phyloP scores from a whole-genome alignment of 2,888 invertebrate species.

The Cybosia mesomella region DNA sequence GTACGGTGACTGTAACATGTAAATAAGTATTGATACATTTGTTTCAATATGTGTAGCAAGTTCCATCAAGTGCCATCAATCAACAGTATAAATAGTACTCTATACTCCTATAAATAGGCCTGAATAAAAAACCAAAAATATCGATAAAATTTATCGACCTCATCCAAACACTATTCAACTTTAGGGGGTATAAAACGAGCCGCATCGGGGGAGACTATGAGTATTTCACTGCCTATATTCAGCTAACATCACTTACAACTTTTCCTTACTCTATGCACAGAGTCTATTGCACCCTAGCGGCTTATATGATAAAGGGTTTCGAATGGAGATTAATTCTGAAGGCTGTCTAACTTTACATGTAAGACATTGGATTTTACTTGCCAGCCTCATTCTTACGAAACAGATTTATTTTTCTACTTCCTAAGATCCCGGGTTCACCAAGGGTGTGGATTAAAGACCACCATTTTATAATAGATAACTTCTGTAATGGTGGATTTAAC shows the following conservation, averaged over 20 bases:
- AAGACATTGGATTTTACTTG: slow-evolving; percentile 16
- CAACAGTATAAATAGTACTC: too few species aligned
- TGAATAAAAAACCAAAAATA: neutral
- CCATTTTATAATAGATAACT: too few species aligned
- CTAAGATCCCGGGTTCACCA: neutral
- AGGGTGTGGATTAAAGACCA: too few species aligned
- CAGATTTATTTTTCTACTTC: neutral
- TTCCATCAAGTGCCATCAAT: too few species aligned
- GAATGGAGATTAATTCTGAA: slow-evolving; percentile 38
- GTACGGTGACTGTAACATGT: too few species aligned
- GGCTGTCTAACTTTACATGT: slow-evolving; percentile 27
- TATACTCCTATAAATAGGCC: neutral
- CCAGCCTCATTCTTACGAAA: slow-evolving; percentile 1
- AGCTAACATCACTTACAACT: slow-evolving; percentile 64
- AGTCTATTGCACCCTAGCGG: slow-evolving; percentile 26
- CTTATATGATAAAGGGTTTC: slow-evolving; percentile 45
- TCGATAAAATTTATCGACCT: slow-evolving; percentile 34
- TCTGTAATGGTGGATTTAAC: too few species aligned
- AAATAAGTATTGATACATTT: too few species aligned
- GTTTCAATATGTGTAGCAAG: too few species aligned
- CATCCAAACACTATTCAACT: slow-evolving; percentile 41
- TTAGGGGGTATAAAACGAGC: slow-evolving; percentile 53
- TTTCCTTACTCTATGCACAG: slow-evolving; percentile 45
- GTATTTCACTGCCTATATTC: slow-evolving; percentile 61
- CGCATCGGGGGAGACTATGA: slow-evolving; percentile 54